Conservation (phyloP, 2,113 vertebrate species). For the Romanogobio albipinnatus region DNA sequence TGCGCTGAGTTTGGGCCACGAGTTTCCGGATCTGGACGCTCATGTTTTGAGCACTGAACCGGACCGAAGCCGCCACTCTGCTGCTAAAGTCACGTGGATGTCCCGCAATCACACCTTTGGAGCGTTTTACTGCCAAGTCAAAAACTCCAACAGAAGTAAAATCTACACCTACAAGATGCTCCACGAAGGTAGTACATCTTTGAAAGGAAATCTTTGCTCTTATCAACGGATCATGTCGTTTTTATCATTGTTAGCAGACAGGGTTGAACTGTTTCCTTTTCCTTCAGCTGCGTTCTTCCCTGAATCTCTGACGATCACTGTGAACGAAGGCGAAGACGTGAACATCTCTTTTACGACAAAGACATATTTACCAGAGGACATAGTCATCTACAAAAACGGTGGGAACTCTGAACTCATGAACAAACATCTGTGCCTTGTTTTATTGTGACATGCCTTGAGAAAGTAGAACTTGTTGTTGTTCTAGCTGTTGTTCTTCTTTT, state of each 20-base stretch:
- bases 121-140: constrained; percentile 83
- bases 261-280: neutral
- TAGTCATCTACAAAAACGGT: constrained; percentile 85
- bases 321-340: constrained; percentile 81
- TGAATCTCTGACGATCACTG: constrained; percentile 82
- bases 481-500: neutral
- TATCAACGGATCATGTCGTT: neutral
- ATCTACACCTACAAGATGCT: constrained; percentile 88
- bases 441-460: neutral
- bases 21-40: constrained; percentile 76
- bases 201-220: neutral
- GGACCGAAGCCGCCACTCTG: constrained; percentile 74
- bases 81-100: constrained; percentile 83
- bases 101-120: constrained; percentile 82
- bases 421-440: neutral
- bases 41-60: constrained; percentile 75
- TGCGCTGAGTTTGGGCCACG: constrained; percentile 76
- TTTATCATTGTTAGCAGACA: neutral
- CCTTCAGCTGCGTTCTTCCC: constrained; percentile 82
- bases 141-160: constrained; percentile 74
- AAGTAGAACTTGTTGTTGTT: neutral
- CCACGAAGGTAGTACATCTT: constrained; percentile 77
- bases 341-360: constrained; percentile 81
- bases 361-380: constrained; percentile 80
- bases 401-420: constrained; percentile 39